Conservation (phyloP, 2,888 invertebrate species). For the Mantis religiosa region DNA sequence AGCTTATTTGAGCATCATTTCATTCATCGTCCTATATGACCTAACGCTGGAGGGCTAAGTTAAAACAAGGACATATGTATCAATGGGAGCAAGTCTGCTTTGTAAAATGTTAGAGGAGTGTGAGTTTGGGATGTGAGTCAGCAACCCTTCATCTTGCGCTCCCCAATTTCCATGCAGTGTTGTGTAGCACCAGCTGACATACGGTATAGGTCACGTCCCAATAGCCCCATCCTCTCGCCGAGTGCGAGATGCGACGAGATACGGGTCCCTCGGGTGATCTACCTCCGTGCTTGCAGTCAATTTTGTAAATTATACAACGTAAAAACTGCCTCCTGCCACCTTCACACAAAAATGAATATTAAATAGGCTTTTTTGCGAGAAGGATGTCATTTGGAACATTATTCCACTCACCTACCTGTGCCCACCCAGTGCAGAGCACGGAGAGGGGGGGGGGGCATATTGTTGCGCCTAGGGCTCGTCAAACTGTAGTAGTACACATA, state of each 20-base stretch:
- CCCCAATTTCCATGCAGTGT: background rate
- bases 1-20: no score
- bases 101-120: no score
- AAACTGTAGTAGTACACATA: background rate
- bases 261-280: background rate
- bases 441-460: background rate
- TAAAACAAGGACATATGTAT: no score
- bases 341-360: background rate
- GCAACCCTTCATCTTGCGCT: background rate
- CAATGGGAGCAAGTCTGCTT: no score
- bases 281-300: background rate
- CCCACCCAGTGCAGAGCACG: background rate
- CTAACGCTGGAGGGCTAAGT: no score
- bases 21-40: no score
- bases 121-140: no score
- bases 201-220: background rate
- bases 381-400: background rate
- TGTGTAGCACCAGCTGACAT: background rate
- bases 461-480: background rate
- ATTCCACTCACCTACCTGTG: slow-evolving; percentile 5
- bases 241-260: background rate
- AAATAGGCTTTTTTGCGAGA: background rate
- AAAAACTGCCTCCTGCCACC: background rate
- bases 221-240: background rate
- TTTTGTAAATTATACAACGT: background rate